Percentiles rank a stretch among this genome's conserved stretches.
phyloP scores from a whole-genome alignment of 2,797 vertebrate genomes.

The Propithecus perrieri region DNA sequence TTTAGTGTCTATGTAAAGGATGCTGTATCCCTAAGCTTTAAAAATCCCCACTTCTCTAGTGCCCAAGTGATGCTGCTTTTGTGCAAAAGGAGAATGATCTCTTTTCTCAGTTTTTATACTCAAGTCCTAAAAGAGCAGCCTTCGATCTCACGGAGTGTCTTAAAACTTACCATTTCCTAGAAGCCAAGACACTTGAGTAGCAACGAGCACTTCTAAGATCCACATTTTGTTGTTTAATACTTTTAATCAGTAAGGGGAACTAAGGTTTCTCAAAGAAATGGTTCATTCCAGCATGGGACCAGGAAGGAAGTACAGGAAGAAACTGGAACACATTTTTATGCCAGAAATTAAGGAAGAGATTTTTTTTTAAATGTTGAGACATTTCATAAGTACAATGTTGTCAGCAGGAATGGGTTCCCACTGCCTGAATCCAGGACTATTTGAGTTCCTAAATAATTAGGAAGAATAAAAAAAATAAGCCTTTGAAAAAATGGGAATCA shows the following conservation, averaged over 20 bases:
- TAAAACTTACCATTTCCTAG: not conserved
- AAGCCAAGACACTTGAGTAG: not conserved
- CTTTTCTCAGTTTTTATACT: not conserved
- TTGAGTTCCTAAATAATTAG: not conserved
- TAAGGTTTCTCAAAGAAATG: not conserved
- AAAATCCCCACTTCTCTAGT: not conserved
- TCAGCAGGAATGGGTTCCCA: not conserved
- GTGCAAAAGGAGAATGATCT: not conserved
- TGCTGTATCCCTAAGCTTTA: not conserved
- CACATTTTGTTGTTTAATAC: not conserved
- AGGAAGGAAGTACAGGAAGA: not conserved
- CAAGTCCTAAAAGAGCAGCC: not conserved
- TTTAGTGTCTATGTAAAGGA: not conserved
- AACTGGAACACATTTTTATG: not conserved
- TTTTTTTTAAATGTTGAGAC: not conserved
- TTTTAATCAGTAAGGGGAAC: not conserved
- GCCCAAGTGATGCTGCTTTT: not conserved
- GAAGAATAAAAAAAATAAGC: not conserved
- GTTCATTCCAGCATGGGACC: not conserved
- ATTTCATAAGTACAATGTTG: not conserved
- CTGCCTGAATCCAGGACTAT: not conserved
- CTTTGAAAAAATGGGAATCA: not conserved
- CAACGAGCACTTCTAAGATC: not conserved
- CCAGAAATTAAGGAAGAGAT: not conserved
- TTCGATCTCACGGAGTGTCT: not conserved